phyloP scores from a whole-genome alignment of 2,113 vertebrate genomes.

The Phoenicopterus ruber region DNA sequence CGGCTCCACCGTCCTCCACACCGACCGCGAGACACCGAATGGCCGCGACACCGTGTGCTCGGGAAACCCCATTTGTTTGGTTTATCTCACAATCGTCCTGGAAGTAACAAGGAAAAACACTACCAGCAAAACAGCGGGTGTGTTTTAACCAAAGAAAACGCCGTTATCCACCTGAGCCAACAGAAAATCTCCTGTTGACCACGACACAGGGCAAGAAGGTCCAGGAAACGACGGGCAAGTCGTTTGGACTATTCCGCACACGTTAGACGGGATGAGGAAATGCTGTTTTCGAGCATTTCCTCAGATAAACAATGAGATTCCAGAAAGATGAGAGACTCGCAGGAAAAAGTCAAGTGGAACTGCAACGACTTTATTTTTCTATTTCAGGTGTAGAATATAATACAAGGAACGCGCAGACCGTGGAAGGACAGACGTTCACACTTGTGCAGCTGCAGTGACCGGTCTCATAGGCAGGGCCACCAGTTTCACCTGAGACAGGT shows the following conservation, averaged over 20 bases:
- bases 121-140: neutral
- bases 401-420: accelerated
- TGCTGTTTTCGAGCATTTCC: neutral
- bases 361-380: no score
- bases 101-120: neutral
- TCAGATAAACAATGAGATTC: neutral
- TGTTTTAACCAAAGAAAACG: no score
- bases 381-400: no score
- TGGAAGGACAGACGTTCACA: neutral
- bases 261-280: neutral
- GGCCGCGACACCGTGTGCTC: accelerated
- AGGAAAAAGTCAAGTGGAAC: no score
- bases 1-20: neutral
- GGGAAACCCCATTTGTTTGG: neutral
- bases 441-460: neutral
- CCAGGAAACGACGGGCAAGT: accelerated
- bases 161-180: neutral
- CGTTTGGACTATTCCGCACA: neutral
- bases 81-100: neutral
- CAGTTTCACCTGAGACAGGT: accelerated
- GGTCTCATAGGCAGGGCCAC: neutral
- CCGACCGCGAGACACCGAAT: accelerated
- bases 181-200: neutral
- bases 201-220: no score
- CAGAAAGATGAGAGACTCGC: neutral